These are phyloP conservation scores for Hyposmocoma kahamanoa DNA, from an alignment of 1,140 invertebrate genomes.

Conservation along the genomic window DNA sequence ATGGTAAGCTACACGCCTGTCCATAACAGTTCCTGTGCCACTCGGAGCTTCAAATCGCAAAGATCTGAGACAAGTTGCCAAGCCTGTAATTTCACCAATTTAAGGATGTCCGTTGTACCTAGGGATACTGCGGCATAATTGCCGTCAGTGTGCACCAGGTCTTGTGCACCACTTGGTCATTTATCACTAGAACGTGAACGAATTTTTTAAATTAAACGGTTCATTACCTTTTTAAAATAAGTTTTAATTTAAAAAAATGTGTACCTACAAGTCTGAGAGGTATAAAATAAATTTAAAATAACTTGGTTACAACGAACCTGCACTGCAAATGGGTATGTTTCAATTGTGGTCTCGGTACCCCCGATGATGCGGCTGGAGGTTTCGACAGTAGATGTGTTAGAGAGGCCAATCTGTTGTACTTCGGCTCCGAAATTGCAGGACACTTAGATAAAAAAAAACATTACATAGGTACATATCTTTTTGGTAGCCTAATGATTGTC, in stretches of 20 bases:
- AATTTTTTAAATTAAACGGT: background rate
- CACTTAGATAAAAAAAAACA: too few species aligned
- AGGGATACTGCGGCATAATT: too few species aligned
- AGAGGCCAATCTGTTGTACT: too few species aligned
- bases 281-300: background rate
- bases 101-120: too few species aligned
- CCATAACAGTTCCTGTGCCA: too few species aligned
- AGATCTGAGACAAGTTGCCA: too few species aligned
- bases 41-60: too few species aligned
- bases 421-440: too few species aligned
- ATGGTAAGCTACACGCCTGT: too few species aligned
- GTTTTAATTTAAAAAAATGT: background rate
- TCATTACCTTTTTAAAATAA: background rate
- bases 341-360: slow-evolving; percentile 33
- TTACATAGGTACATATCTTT: too few species aligned
- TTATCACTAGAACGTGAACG: background rate
- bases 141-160: background rate
- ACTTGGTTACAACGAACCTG: slow-evolving; percentile 25
- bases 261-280: background rate
- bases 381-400: background rate
- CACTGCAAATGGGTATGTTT: slow-evolving; percentile 43
- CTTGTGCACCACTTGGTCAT: background rate
- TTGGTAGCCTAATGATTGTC: too few species aligned
- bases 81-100: too few species aligned
- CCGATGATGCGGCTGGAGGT: slow-evolving; percentile 36